A percentile compares a stretch with the other conserved stretches of the same genome.
Conservation (phyloP, 2,888 invertebrate genomes). For the Branchipolynoe longqiensis region DNA sequence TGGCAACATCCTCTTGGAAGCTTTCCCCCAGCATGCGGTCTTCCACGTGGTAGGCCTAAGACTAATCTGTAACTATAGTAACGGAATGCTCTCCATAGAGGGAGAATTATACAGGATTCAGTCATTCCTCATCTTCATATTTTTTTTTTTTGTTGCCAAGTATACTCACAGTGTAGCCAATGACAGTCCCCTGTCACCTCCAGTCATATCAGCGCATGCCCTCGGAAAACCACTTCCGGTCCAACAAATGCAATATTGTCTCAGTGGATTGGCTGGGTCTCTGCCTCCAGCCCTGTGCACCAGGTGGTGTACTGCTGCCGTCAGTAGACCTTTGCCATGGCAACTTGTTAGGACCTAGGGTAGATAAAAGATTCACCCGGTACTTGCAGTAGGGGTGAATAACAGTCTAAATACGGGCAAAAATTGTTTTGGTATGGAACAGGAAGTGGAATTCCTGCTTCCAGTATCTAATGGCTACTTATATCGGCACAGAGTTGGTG, state of each 20-base stretch:
- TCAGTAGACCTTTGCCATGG: too few relatives aligned
- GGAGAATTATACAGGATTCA: neutral
- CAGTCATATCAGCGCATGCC: constrained; percentile 18
- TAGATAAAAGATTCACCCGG: too few relatives aligned
- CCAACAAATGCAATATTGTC: neutral
- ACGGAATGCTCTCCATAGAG: constrained; percentile 18
- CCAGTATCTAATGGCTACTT: too few relatives aligned
- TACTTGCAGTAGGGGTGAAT: too few relatives aligned
- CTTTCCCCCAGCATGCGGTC: neutral
- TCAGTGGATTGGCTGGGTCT: neutral
- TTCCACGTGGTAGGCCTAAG: constrained; percentile 29
- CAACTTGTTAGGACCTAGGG: too few relatives aligned
- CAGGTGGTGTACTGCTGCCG: too few relatives aligned
- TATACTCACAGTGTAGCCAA: constrained; percentile 5
- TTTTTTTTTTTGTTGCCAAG: neutral
- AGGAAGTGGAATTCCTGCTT: too few relatives aligned
- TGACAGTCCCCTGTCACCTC: neutral
- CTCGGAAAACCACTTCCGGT: neutral
- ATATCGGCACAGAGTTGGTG: too few relatives aligned
- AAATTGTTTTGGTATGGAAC: too few relatives aligned
- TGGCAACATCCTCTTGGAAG: neutral
- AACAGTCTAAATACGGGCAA: too few relatives aligned
- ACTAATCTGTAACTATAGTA: neutral
- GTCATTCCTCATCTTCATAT: constrained; percentile 7
- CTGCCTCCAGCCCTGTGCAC: too few relatives aligned